Percentiles rank a stretch among this genome's conserved stretches.
Conservation (phyloP, 2,113 vertebrate genomes). For the Pseudorasbora parva region DNA sequence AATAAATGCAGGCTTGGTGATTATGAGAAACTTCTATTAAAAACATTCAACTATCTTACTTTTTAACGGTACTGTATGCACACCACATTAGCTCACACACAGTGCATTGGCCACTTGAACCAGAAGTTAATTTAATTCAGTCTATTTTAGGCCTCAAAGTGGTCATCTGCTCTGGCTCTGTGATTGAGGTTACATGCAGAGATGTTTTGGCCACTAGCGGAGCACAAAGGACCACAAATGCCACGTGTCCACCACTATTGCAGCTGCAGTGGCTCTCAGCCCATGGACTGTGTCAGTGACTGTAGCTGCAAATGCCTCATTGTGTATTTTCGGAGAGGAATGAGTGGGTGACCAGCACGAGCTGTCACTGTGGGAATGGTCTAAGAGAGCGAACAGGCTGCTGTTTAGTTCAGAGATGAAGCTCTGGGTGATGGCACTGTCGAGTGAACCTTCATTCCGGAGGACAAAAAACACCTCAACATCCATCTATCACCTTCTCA, state of each 20-base stretch:
- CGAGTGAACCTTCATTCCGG: not conserved
- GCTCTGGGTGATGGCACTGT: not conserved
- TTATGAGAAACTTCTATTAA: not conserved
- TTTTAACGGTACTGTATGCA: not conserved
- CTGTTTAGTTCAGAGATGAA: not conserved
- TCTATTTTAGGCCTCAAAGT: not conserved
- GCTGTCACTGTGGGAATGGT: conserved; percentile 36
- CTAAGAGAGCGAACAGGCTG: not conserved
- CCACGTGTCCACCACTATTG: not conserved
- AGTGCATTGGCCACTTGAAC: not conserved
- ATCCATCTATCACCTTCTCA: not conserved
- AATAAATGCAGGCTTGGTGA: not conserved
- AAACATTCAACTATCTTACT: not conserved
- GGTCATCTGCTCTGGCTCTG: conserved; percentile 8
- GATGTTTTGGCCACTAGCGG: not conserved
- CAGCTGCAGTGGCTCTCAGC: conserved; percentile 48
- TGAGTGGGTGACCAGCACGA: conserved; percentile 51
- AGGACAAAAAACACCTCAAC: not conserved
- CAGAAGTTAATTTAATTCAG: conserved; percentile 10
- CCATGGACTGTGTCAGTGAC: conserved; percentile 24
- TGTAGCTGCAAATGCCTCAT: conserved; percentile 50
- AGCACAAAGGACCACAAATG: conserved; percentile 31
- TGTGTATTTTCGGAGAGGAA: conserved; percentile 19
- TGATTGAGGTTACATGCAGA: conserved; percentile 26
- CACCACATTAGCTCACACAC: not conserved